A percentile compares a stretch with the other conserved stretches of the same genome.
Evolutionary conservation across 2,888 invertebrate species (phyloP).

Genomic region (Acrobasis repandana): DNA sequence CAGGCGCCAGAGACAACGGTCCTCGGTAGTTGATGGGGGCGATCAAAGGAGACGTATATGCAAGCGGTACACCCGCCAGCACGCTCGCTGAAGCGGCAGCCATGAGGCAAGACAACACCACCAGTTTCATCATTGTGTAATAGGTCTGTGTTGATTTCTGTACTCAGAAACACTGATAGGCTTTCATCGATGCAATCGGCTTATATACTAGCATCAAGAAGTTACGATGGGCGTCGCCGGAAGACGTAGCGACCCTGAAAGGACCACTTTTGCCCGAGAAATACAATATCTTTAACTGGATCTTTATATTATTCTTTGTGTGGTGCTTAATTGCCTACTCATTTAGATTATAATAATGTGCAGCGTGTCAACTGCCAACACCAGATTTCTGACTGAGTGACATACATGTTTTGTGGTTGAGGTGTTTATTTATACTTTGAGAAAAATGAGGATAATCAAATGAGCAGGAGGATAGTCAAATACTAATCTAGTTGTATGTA

Average conservation of each 20-base stretch:
- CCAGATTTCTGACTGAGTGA: constrained; percentile 30
- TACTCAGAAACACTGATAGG: constrained; percentile 64
- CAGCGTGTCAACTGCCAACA: constrained; percentile 30
- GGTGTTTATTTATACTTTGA: background rate
- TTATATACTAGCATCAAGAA: constrained; percentile 59
- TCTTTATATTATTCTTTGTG: constrained; percentile 37
- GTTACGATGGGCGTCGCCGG: constrained; percentile 55
- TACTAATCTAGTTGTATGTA: background rate
- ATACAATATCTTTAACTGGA: constrained; percentile 42
- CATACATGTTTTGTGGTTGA: constrained; percentile 16
- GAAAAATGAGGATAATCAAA: background rate
- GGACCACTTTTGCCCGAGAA: constrained; percentile 59
- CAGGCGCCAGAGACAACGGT: constrained; percentile 70
- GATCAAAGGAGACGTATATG: constrained; percentile 45
- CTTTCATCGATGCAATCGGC: constrained; percentile 35
- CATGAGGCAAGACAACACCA: constrained; percentile 85
- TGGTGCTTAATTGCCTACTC: constrained; percentile 28
- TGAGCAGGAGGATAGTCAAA: no score
- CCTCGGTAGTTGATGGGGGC: constrained; percentile 62
- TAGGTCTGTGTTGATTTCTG: constrained; percentile 72
- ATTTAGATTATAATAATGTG: constrained; percentile 29
- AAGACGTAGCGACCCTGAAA: constrained; percentile 62
- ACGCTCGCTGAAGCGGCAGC: constrained; percentile 77
- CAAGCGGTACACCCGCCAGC: constrained; percentile 38
- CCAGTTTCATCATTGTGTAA: constrained; percentile 78